Percentiles rank a stretch among this genome's conserved stretches.
Evolutionary conservation across 2,888 invertebrate species (phyloP).

Genomic region (Empis livida): DNA sequence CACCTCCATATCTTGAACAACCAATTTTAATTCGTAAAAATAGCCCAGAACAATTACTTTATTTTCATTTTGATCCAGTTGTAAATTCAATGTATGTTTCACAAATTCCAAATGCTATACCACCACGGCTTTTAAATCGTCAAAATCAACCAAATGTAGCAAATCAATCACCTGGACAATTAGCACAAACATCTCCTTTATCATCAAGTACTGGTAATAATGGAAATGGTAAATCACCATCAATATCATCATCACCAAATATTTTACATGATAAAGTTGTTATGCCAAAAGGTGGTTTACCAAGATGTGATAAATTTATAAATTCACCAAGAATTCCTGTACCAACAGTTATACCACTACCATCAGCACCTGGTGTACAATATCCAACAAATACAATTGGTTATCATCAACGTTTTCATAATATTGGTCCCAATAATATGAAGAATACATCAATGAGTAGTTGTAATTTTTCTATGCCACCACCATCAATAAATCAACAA

Average conservation of each 20-base stretch:
- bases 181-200: constrained; percentile 11
- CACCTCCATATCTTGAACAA: constrained; percentile 22
- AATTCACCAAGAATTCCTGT: neutral
- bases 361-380: neutral
- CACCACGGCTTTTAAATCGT: constrained; percentile 19
- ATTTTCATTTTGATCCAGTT: constrained; percentile 28
- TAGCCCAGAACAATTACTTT: constrained; percentile 23
- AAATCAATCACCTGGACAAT: neutral
- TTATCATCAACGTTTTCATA: neutral
- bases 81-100: constrained; percentile 27
- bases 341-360: no score
- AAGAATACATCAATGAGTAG: neutral
- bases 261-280: no score
- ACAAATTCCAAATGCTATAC: constrained; percentile 21
- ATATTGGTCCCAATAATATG: neutral
- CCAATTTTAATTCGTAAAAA: constrained; percentile 22
- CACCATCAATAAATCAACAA: neutral
- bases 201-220: constrained; percentile 15
- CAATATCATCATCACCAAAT: neutral
- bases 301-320: neutral
- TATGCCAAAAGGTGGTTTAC: neutral
- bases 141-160: neutral
- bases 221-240: neutral
- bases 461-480: constrained; percentile 1
- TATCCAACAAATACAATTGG: neutral